These are phyloP conservation scores for Rostratula benghalensis DNA, from an alignment of 2,113 vertebrate species.

Conservation along the genomic window DNA sequence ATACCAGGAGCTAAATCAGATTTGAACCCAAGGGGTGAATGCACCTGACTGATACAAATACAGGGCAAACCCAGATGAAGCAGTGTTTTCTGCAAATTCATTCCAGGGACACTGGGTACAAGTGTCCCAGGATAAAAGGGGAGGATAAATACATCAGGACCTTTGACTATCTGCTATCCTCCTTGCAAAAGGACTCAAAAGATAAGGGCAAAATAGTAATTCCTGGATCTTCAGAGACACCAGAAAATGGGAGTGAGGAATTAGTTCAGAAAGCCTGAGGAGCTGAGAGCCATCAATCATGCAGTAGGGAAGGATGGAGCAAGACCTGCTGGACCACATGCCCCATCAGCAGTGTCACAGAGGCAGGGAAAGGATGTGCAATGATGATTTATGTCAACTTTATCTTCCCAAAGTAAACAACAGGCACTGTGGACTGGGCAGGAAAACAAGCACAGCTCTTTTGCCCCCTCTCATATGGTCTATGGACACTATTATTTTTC, in stretches of 20 bases:
- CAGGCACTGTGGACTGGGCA: rapidly evolving
- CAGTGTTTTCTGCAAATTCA: background rate
- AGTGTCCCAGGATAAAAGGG: background rate
- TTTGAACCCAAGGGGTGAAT: background rate
- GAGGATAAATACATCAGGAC: background rate
- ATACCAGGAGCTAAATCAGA: no score
- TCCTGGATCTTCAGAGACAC: background rate
- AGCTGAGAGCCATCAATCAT: background rate
- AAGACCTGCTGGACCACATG: background rate
- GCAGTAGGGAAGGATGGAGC: background rate
- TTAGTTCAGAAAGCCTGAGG: background rate
- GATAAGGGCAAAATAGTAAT: background rate
- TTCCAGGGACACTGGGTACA: background rate
- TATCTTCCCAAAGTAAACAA: background rate
- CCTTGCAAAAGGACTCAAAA: background rate
- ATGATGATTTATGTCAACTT: background rate
- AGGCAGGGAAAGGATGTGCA: background rate
- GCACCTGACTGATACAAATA: background rate
- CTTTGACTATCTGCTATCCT: background rate
- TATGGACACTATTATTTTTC: background rate
- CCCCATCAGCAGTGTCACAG: background rate
- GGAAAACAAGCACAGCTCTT: background rate
- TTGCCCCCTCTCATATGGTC: background rate
- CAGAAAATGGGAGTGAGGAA: background rate
- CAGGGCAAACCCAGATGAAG: background rate